Percentiles rank a stretch among this genome's conserved stretches.
Evolutionary conservation across 2,888 invertebrate species (phyloP).

Genomic region (Cephalotes varians): DNA sequence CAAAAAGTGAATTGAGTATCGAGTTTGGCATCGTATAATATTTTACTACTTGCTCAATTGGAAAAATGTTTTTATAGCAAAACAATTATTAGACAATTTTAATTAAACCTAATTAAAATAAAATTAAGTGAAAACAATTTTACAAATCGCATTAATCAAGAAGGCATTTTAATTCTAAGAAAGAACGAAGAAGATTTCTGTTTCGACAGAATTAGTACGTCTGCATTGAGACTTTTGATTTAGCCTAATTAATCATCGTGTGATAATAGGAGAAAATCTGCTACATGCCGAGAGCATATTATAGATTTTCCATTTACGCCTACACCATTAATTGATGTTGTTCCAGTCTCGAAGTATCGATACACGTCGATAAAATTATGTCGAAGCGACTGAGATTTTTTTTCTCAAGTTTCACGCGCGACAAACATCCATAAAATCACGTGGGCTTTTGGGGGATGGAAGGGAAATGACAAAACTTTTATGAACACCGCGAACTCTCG

Average conservation of each 20-base stretch:
- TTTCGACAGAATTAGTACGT: neutral
- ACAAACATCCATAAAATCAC: constrained; percentile 10
- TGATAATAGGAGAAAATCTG: neutral
- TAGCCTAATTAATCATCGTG: neutral
- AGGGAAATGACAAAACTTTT: constrained; percentile 30
- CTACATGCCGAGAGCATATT: neutral
- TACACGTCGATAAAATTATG: constrained; percentile 37
- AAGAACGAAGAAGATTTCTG: neutral
- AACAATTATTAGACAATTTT: neutral
- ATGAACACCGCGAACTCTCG: neutral
- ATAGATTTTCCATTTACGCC: constrained; percentile 13
- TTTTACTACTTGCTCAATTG: neutral
- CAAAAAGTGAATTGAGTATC: neutral
- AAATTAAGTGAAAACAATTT: neutral
- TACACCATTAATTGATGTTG: constrained; percentile 5
- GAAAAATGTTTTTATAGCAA: neutral
- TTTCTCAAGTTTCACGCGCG: constrained; percentile 10
- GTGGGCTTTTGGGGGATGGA: neutral
- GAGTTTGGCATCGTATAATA: neutral
- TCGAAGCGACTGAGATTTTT: constrained; percentile 9
- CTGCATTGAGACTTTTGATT: neutral
- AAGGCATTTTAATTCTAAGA: neutral
- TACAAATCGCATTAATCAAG: neutral
- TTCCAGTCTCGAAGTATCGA: constrained; percentile 28
- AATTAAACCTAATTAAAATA: neutral